A percentile compares a stretch with the other conserved stretches of the same genome.
phyloP scores from a whole-genome alignment of 2,888 invertebrate species.

The Catocala fraxini region DNA sequence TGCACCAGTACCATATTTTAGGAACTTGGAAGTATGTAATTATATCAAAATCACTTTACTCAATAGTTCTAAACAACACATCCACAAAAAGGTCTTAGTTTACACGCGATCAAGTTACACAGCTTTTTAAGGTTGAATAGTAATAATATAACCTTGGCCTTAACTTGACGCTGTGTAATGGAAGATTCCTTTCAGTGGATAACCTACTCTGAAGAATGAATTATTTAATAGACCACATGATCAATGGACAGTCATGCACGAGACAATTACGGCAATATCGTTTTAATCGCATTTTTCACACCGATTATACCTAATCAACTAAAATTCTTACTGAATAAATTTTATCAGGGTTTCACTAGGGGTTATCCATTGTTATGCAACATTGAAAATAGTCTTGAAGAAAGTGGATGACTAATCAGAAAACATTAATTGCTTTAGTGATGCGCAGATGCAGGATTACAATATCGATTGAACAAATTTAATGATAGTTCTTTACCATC shows the following conservation, averaged over 20 bases:
- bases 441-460: not conserved
- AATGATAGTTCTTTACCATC: not conserved
- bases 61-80: not conserved
- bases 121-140: slow-evolving; percentile 33
- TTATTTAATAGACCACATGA: slow-evolving; percentile 51
- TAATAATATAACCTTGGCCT: slow-evolving; percentile 42
- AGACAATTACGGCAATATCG: not conserved
- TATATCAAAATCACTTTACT: too few relatives aligned
- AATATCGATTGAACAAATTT: not conserved
- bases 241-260: not conserved
- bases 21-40: too few relatives aligned
- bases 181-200: slow-evolving; percentile 64
- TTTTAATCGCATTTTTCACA: too few relatives aligned
- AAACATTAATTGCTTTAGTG: too few relatives aligned
- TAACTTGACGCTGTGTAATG: slow-evolving; percentile 48
- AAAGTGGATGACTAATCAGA: too few relatives aligned
- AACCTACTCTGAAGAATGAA: slow-evolving; percentile 46
- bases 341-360: too few relatives aligned
- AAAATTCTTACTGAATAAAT: too few relatives aligned
- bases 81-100: not conserved
- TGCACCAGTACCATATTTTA: too few relatives aligned
- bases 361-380: too few relatives aligned
- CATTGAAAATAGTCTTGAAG: too few relatives aligned
- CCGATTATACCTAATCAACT: too few relatives aligned
- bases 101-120: slow-evolving; percentile 15